Percentiles rank a stretch among this genome's conserved stretches.
Conservation (phyloP, 2,113 vertebrate genomes). For the Zeus faber region DNA sequence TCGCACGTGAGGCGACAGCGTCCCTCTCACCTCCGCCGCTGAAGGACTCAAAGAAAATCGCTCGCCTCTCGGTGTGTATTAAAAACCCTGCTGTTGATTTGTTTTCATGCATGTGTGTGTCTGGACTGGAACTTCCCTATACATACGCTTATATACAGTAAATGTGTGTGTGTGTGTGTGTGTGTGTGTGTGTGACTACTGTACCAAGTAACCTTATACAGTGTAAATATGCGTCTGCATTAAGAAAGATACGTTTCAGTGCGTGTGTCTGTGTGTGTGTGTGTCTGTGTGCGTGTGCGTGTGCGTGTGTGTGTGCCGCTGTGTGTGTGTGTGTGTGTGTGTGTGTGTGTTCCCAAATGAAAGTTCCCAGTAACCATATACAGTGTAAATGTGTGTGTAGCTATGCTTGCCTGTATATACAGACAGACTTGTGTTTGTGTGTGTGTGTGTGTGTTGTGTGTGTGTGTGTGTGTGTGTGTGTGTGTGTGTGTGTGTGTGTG, state of each 20-base stretch:
- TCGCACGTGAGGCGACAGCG: neutral
- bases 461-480: too few species aligned
- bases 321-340: neutral
- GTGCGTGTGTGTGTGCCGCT: neutral
- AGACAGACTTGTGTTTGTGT: too few species aligned
- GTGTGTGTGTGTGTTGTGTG: too few species aligned
- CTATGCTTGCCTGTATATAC: too few species aligned
- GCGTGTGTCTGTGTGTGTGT: neutral
- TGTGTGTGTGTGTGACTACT: neutral
- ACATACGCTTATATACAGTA: neutral
- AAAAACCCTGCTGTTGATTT: neutral
- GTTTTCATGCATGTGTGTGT: neutral
- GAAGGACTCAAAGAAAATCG: neutral
- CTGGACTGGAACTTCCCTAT: neutral
- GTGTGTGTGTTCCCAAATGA: neutral
- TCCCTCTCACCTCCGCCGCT: neutral
- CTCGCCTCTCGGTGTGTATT: neutral
- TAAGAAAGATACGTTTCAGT: neutral
- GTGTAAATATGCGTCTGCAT: neutral
- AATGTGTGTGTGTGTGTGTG: neutral
- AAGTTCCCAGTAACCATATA: neutral
- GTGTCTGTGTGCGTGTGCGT: neutral
- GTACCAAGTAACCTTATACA: too few species aligned
- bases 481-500: neutral
- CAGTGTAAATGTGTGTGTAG: neutral